Conservation (phyloP, 2,797 vertebrate genomes). For the Apodemus agrarius region DNA sequence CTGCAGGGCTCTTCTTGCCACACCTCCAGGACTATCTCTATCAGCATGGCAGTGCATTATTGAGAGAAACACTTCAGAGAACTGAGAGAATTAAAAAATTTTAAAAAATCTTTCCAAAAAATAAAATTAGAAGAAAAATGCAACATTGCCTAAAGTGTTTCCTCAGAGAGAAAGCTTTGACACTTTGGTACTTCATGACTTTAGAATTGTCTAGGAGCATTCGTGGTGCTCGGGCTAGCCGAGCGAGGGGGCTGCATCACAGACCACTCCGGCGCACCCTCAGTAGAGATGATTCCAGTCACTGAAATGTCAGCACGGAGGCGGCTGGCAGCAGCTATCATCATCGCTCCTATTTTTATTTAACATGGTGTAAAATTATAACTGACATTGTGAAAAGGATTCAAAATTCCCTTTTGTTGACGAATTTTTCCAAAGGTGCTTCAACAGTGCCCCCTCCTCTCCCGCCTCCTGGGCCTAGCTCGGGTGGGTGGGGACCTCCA, state of each 20-base stretch:
- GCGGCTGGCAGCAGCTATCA: slow-evolving; percentile 7
- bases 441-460: background rate
- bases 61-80: slow-evolving; percentile 14
- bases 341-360: slow-evolving; percentile 50
- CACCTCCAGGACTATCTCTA: background rate
- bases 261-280: background rate
- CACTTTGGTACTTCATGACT: background rate
- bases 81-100: background rate
- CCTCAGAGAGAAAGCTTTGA: slow-evolving; percentile 51
- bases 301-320: background rate
- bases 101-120: slow-evolving; percentile 1
- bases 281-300: background rate
- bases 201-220: background rate
- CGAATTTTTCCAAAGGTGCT: background rate
- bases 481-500: background rate
- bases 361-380: background rate
- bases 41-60: background rate
- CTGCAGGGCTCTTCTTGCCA: background rate
- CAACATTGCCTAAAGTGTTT: background rate
- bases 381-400: background rate
- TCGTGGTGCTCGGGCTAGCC: background rate
- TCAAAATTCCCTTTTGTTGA: slow-evolving; percentile 12
- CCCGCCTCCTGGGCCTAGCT: no score
- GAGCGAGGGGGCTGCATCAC: background rate
- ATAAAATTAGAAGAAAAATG: slow-evolving; percentile 40